phyloP scores from a whole-genome alignment of 2,113 vertebrate species.

The Eclectus roratus region DNA sequence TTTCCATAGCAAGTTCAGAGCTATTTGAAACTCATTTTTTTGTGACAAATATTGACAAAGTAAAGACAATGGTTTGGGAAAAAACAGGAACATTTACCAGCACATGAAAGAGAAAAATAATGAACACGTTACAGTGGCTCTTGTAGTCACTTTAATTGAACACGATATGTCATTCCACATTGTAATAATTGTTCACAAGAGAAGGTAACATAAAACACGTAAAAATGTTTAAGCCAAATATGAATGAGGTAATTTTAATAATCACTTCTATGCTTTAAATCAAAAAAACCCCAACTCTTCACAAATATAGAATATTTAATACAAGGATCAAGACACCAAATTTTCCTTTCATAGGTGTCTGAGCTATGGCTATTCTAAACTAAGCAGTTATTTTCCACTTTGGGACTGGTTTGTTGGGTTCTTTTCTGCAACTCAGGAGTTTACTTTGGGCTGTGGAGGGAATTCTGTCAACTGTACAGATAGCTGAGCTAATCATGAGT shows the following conservation, averaged over 20 bases:
- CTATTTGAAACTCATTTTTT: not conserved
- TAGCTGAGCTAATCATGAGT: not conserved
- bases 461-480: not conserved
- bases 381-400: not conserved
- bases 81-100: not conserved
- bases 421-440: not conserved
- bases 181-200: not conserved
- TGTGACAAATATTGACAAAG: not conserved
- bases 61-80: not conserved
- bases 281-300: not conserved
- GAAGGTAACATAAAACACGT: not conserved
- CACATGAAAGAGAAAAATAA: not conserved
- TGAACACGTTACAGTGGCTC: not conserved
- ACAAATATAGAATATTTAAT: not conserved
- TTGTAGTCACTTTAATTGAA: not conserved
- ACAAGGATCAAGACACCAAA: not conserved
- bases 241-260: not conserved
- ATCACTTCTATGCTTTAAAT: not conserved
- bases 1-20: not conserved
- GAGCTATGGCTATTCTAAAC: not conserved
- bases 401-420: fast-evolving
- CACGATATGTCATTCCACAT: not conserved
- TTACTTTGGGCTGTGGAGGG: not conserved
- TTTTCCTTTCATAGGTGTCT: not conserved
- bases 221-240: not conserved